Percentiles rank a stretch among this genome's conserved stretches.
phyloP scores from a whole-genome alignment of 2,888 invertebrate genomes.

The Heliconius sara region DNA sequence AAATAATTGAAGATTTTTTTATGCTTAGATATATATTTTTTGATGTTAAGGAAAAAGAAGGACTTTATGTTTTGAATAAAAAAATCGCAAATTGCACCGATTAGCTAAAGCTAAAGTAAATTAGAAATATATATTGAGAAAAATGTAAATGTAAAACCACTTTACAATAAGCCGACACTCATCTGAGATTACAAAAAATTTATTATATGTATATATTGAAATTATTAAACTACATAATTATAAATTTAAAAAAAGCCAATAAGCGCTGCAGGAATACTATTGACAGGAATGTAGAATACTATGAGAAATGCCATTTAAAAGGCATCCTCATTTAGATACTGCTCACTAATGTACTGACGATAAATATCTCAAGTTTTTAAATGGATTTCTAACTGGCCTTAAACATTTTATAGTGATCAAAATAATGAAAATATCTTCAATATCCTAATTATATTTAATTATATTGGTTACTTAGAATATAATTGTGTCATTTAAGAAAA shows the following conservation, averaged over 20 bases:
- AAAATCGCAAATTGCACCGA: too few species aligned
- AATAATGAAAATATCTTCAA: neutral
- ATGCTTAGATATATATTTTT: too few species aligned
- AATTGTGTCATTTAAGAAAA: too few species aligned
- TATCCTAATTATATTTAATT: neutral
- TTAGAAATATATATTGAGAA: neutral
- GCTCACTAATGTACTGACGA: conserved; percentile 12
- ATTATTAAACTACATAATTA: neutral
- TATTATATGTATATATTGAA: neutral
- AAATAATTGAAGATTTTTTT: too few species aligned
- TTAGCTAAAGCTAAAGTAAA: too few species aligned
- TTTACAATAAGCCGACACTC: too few species aligned
- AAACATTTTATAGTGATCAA: conserved; percentile 3
- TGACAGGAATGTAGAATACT: neutral
- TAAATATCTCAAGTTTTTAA: conserved; percentile 2
- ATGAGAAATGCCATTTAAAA: conserved; percentile 18
- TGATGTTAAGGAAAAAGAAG: too few species aligned
- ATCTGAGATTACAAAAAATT: neutral
- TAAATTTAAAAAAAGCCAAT: neutral
- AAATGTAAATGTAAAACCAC: neutral
- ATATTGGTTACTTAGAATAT: too few species aligned
- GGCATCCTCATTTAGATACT: conserved; percentile 8
- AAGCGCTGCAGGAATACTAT: neutral
- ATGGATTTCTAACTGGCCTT: conserved; percentile 11
- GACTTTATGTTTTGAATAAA: too few species aligned